These are phyloP conservation scores for Urocitellus parryii DNA, from an alignment of 2,113 vertebrate species.

Conservation along the genomic window DNA sequence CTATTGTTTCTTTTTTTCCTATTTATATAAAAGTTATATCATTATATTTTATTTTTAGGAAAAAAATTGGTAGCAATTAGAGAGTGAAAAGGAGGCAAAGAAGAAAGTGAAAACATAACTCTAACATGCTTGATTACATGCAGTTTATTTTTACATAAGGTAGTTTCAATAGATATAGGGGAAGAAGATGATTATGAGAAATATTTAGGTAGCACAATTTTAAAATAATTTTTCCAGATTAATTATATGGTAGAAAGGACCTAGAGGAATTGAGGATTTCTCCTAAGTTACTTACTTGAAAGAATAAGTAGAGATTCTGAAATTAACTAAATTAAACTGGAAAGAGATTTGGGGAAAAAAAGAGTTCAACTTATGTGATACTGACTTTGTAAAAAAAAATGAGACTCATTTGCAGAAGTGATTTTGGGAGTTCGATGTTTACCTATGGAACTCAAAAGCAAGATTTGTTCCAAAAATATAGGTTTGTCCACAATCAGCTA, in stretches of 20 bases:
- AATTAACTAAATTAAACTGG: not conserved
- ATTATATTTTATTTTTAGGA: not conserved
- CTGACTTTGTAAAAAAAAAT: not conserved
- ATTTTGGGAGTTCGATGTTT: not conserved
- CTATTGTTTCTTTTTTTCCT: not conserved
- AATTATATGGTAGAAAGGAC: not conserved
- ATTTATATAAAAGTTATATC: not conserved
- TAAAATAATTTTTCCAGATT: not conserved
- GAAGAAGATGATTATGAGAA: not conserved
- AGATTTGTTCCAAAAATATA: not conserved
- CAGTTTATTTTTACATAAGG: not conserved
- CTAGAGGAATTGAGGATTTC: not conserved
- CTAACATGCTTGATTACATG: not conserved
- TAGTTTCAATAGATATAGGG: not conserved
- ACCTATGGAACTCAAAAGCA: not conserved
- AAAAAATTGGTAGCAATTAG: not conserved
- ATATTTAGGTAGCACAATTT: not conserved
- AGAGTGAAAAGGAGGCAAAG: not conserved
- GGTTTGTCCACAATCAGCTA: not conserved
- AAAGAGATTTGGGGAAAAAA: not conserved
- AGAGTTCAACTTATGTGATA: not conserved
- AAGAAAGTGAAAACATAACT: not conserved
- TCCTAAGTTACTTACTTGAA: not conserved
- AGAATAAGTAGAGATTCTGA: not conserved
- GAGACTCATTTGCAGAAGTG: not conserved